Base-by-base conservation (phyloP, 2,113 vertebrate species). In the Lepisosteus oculatus region DNA sequence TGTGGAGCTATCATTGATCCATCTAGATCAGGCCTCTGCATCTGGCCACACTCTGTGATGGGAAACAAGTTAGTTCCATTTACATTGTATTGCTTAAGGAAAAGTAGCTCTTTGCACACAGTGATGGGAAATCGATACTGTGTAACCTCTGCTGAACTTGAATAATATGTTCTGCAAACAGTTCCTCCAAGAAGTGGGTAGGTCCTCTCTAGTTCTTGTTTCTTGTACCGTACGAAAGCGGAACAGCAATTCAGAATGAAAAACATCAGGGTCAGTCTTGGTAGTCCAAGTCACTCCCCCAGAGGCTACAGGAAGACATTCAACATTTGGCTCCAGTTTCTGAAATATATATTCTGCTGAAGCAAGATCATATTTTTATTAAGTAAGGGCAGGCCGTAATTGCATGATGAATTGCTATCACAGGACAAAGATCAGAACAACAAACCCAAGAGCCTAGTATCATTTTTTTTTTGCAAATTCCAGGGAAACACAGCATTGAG, bases 401-500 rank as follows among this genome's bases (percentile, higher is more conserved):
- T 29, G 29, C 29, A 29, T 29, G 43, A 45, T 68, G 65, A 79
- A 72, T 72, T 57, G 61, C 42, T 78, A 72, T 66, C 61, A 65
- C 71, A 61, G 74, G 68, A 78, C 73, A 47, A 41, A 78, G 80
- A 84, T 87, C 85, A 85, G 69, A 57, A 75, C 84, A 87, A 78
- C 82, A 89, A 73, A 78, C 63, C 45, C 69, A 54, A 45, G 71
- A 75, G 67, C 78, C 74, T 75, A 68, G 76, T 75, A 77, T 69
- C 13, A 61, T 65, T 51, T 51, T 51, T 51, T 6, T 51, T 79
- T 29, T 61, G 59, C 41, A 65, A 17, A 79, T 75, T 80, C 87
- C 87, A 87, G 72, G 71, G 74, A 87, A 83, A 84, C 43, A 71
- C 69, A 51, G 9, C 47, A 51, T 9, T 51, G 47, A 51, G 47